phyloP scores from a whole-genome alignment of 2,113 vertebrate genomes.

The Oncorhynchus clarkii region DNA sequence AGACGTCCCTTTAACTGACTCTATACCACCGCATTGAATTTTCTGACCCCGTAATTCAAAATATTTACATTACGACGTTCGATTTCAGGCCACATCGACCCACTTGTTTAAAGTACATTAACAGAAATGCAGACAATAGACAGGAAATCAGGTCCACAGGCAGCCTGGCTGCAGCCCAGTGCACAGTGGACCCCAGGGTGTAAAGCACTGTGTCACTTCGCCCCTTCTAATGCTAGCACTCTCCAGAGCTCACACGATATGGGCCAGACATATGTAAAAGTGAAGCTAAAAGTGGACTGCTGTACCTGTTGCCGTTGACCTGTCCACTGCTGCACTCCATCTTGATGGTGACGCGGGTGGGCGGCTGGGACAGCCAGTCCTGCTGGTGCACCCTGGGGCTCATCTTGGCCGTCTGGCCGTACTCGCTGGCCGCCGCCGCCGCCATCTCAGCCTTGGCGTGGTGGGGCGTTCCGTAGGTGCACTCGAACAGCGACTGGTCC shows the following conservation, averaged over 20 bases:
- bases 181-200: background rate
- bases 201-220: background rate
- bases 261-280: background rate
- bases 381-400: slow-evolving; percentile 83
- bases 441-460: slow-evolving; percentile 85
- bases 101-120: background rate
- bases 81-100: slow-evolving; percentile 6
- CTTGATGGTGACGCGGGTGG: slow-evolving; percentile 83
- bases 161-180: background rate
- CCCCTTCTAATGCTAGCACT: background rate
- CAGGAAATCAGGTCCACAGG: background rate
- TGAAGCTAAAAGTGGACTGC: background rate
- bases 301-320: slow-evolving; percentile 84
- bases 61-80: slow-evolving; percentile 18
- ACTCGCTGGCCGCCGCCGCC: slow-evolving; percentile 83
- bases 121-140: background rate
- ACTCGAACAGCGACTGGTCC: slow-evolving; percentile 88
- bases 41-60: background rate
- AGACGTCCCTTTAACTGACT: slow-evolving; percentile 14
- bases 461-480: slow-evolving; percentile 81
- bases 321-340: slow-evolving; percentile 85
- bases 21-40: background rate
- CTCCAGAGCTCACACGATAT: background rate
- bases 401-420: slow-evolving; percentile 85
- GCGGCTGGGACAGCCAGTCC: slow-evolving; percentile 83